Percentiles rank a stretch among this genome's conserved stretches.
These are phyloP conservation scores for Furcifer pardalis DNA, from an alignment of 2,797 vertebrate genomes.

Conservation along the genomic window DNA sequence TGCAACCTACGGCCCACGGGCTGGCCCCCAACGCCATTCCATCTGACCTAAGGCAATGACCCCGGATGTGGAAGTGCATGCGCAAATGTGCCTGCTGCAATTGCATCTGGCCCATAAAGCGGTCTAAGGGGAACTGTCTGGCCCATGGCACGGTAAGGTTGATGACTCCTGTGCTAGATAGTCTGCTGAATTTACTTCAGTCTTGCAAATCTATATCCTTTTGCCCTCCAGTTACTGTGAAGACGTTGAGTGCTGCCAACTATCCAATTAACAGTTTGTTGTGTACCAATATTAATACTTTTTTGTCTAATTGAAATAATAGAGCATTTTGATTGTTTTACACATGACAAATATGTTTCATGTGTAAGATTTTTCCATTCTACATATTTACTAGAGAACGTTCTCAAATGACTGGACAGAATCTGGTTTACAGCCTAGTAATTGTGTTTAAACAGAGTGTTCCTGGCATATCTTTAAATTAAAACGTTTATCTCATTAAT, in stretches of 20 bases:
- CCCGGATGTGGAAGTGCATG: too few species aligned
- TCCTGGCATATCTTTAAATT: background rate
- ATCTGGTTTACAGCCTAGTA: too few species aligned
- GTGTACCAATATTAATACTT: background rate
- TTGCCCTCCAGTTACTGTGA: background rate
- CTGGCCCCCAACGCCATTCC: too few species aligned
- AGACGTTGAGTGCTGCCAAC: background rate
- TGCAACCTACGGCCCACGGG: too few species aligned
- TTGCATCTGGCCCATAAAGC: too few species aligned
- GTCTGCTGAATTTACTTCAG: background rate
- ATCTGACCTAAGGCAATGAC: too few species aligned
- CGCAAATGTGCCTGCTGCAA: too few species aligned
- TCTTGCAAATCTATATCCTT: too few species aligned
- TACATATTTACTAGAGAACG: background rate
- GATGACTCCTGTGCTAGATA: too few species aligned
- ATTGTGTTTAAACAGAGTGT: background rate
- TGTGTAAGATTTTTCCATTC: background rate
- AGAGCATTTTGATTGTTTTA: background rate
- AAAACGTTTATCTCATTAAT: background rate
- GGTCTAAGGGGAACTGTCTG: too few species aligned
- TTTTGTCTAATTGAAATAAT: background rate
- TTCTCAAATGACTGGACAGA: background rate
- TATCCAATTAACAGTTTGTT: background rate
- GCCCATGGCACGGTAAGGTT: too few species aligned
- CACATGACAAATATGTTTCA: background rate